Evolutionary conservation across 2,888 invertebrate species (phyloP).

Genomic region (Lymantria monacha): DNA sequence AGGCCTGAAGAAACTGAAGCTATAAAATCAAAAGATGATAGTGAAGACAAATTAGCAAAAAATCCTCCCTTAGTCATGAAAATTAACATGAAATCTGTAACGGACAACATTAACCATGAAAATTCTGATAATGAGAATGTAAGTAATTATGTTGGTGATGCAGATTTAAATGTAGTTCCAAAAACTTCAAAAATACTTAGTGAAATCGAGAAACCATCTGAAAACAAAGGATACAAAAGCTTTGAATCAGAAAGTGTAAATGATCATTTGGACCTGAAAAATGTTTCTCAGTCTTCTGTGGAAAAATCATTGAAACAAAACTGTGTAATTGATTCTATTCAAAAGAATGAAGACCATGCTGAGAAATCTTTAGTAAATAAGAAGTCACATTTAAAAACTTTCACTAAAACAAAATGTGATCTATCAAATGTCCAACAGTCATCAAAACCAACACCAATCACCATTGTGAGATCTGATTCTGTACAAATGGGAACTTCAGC

Average conservation of each 20-base stretch:
- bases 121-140: conserved; percentile 38
- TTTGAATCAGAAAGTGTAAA: conserved; percentile 9
- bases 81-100: conserved; percentile 68
- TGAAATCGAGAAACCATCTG: conserved; percentile 27
- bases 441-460: not conserved
- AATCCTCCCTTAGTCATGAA: conserved; percentile 74
- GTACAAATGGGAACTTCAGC: conserved; percentile 8
- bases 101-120: conserved; percentile 51
- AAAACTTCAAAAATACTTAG: conserved; percentile 31
- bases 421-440: conserved; percentile 1
- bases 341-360: conserved; percentile 13
- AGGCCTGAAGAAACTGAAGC: conserved; percentile 62
- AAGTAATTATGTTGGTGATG: conserved; percentile 54
- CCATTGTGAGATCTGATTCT: conserved; percentile 10
- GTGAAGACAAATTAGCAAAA: conserved; percentile 49
- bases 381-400: not conserved
- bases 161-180: conserved; percentile 66
- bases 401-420: not conserved
- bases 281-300: conserved; percentile 5
- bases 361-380: conserved; percentile 8
- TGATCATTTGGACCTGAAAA: conserved; percentile 12
- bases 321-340: conserved; percentile 29
- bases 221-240: conserved; percentile 13
- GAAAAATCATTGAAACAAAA: conserved; percentile 31
- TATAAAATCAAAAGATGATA: conserved; percentile 43